Base-by-base conservation (phyloP, 2,888 invertebrate species). In the Onthophagus sagittarius region DNA sequence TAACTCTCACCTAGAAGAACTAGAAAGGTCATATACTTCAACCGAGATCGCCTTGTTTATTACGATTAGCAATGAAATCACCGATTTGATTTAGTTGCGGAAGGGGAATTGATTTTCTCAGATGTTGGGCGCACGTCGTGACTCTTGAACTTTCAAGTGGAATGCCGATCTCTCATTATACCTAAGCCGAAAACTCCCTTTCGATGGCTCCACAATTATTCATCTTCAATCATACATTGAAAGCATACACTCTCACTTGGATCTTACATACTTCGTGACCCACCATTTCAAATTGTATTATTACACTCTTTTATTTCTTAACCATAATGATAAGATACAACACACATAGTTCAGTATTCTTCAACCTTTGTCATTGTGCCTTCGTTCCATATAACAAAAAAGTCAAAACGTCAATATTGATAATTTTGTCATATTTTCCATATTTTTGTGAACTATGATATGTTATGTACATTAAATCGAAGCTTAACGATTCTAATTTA, bases 61-160 rank as follows among this genome's bases (percentile, higher is more conserved):
- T 67, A 67, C 67, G 67, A 67, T 67, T 67, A 67, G 31, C 39
- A 11, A 53, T 23, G 67, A 23, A 67, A 67, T 67, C 31, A 23
- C 31, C 31, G 67, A 67, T 67, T 64, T 67, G 67, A 67, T 67
- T 64, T 64, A 64, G 23, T 23, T 23, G 64, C 64, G 64, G 64
- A 9, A 62, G 23, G 6, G 67, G 67, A 67, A 67, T 67, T 67
- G 67, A 67, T 67, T 67, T 67, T 67, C 67, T 32, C 31, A 67
- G 67, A n/a, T 67, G 67, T 31, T 67, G 32, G 67, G 31, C n/a
- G 67, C 32, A 32, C 67, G 67, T 23, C 67, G 67, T 67, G 67
- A 67, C 67, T 67, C 32, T 67, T 67, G 67, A 67, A 67, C 67
- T 32, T 31, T 53, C 39, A 7, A 23, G n/a, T 31, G 31, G 67